Percentiles rank a stretch among this genome's conserved stretches.
Conservation (phyloP, 2,113 vertebrate genomes). For the Ceuthmochares aereus region DNA sequence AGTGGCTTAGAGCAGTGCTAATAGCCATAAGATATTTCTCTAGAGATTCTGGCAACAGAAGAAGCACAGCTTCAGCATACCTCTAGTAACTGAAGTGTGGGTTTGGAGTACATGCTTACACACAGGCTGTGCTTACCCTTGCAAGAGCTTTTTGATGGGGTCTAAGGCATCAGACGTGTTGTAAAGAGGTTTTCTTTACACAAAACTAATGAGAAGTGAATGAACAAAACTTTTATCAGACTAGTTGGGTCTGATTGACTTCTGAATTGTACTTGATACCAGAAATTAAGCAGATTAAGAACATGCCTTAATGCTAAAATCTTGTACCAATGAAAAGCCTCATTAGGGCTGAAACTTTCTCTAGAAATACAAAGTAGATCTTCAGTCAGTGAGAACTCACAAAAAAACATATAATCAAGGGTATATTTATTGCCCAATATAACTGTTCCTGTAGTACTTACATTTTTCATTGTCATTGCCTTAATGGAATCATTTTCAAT, state of each 20-base stretch:
- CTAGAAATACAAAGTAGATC: background rate
- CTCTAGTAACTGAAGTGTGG: background rate
- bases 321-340: background rate
- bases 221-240: background rate
- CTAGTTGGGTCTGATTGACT: background rate
- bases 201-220: background rate
- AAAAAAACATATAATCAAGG: background rate
- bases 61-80: background rate
- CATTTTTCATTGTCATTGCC: background rate
- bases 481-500: slow-evolving; percentile 1
- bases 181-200: background rate
- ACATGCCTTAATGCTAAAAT: background rate
- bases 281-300: background rate
- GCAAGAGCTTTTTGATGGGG: background rate
- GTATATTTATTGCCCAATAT: background rate
- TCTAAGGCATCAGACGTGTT: background rate
- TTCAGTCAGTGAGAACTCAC: background rate
- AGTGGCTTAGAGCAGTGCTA: background rate
- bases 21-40: background rate
- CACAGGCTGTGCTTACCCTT: background rate
- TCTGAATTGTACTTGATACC: background rate
- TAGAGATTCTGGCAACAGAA: background rate
- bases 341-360: background rate
- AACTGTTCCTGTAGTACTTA: background rate
- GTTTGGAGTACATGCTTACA: background rate